Base-by-base conservation (phyloP, 2,113 vertebrate species). In the Zeus faber region DNA sequence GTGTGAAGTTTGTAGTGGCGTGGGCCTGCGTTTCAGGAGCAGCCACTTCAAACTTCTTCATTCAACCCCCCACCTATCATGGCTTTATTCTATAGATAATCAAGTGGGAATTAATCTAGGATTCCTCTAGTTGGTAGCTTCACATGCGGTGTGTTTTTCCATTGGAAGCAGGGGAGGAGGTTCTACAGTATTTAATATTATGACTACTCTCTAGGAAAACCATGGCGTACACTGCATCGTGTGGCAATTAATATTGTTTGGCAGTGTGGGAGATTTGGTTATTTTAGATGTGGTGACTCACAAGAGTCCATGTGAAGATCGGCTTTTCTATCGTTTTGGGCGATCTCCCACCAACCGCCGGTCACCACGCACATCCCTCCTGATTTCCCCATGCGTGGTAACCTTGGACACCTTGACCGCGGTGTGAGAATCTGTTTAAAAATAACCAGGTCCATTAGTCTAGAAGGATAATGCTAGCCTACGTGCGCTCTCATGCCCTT, bases 351-450 rank as follows among this genome's bases (percentile, higher is more conserved):
- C 60, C 76, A 72, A 66, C 67, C 70, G 51, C 50, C 66, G 59
- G 21, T 74, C 80, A 57, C 56, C 55, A 5, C 74, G 50, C 29
- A 57, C 39, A 48, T 76, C 72, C 79, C 70, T 61, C 51, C 62
- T 72, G 71, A 67, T 79, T 82, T 13, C 68, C 52, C 86, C 62
- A 57, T 77, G 76, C 74, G 79, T 66, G 54, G 73, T 89, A 89
- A 89, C 88, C 88, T 91, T 89, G 86, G 82, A 80, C 79, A 79
- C 81, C 82, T 81, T 73, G 74, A 54, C 81, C 54, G 67, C 83
- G 69, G 74, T 80, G 76, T 82, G 87, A 87, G 85, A 88, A 87
- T 85, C 75, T 81, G 86, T 88, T 89, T 90, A 88, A 88, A 90
- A 91, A 90, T 89, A 90, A 87, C 83, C 79, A 54, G 77, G 71